Evolutionary conservation across 2,113 vertebrate species (phyloP).

Genomic region (Etheostoma spectabile): DNA sequence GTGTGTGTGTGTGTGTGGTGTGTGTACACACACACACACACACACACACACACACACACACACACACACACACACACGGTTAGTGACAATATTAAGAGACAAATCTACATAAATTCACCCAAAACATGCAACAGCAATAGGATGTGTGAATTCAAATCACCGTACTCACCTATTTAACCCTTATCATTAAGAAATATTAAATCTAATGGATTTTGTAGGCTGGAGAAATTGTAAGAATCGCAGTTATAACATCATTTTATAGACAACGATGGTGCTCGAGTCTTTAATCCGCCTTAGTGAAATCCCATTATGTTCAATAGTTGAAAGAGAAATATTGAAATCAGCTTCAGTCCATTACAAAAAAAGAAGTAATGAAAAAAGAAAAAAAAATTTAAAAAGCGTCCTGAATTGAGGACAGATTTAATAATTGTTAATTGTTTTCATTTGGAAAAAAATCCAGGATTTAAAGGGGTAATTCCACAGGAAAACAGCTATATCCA

Average conservation of each 20-base stretch:
- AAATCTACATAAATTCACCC: constrained; percentile 32
- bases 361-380: constrained; percentile 39
- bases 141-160: constrained; percentile 52
- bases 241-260: constrained; percentile 63
- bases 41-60: constrained; percentile 29
- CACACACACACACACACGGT: constrained; percentile 5
- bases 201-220: constrained; percentile 57
- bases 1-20: too few relatives aligned
- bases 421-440: constrained; percentile 59
- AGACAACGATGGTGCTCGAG: constrained; percentile 71
- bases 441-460: constrained; percentile 72
- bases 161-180: constrained; percentile 81
- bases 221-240: constrained; percentile 63
- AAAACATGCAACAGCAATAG: constrained; percentile 52
- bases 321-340: constrained; percentile 72
- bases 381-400: constrained; percentile 20
- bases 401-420: constrained; percentile 63
- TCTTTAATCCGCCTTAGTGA: constrained; percentile 80
- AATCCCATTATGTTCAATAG: constrained; percentile 80
- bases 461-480: constrained; percentile 82
- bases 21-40: neutral
- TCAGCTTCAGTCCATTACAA: constrained; percentile 77
- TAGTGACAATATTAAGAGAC: neutral
- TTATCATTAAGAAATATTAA: constrained; percentile 59
- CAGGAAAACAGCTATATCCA: constrained; percentile 79